Evolutionary conservation across 2,797 vertebrate genomes (phyloP).

Genomic region (Myripristis jacobus): DNA sequence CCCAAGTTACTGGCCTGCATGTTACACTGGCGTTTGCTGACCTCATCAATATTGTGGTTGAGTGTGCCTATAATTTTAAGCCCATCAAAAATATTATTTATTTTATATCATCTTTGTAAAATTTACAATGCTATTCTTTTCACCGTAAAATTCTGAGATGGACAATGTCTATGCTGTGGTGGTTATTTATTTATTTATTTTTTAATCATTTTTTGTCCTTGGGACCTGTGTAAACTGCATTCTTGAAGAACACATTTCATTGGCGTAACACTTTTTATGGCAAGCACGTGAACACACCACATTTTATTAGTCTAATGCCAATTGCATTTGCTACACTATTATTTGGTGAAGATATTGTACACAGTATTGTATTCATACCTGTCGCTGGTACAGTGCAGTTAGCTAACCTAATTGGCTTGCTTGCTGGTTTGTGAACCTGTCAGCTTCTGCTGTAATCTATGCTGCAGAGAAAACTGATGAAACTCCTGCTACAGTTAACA

Average conservation of each 20-base stretch:
- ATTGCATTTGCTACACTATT: conserved; percentile 58
- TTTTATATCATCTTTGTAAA: neutral
- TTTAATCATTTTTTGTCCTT: conserved; percentile 39
- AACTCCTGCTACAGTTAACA: conserved; percentile 39
- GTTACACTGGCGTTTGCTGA: neutral
- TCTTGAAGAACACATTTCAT: conserved; percentile 52
- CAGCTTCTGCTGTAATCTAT: conserved; percentile 67
- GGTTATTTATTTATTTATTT: neutral
- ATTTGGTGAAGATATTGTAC: conserved; percentile 72
- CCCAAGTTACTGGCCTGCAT: neutral
- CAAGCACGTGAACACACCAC: conserved; percentile 66
- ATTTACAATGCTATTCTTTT: neutral
- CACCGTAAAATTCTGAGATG: neutral
- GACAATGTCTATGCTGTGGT: neutral
- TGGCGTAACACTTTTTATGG: conserved; percentile 36
- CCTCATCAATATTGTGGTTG: too few relatives aligned
- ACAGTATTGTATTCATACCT: conserved; percentile 66
- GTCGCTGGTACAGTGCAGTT: conserved; percentile 71
- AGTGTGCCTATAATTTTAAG: too few relatives aligned
- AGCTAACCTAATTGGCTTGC: conserved; percentile 79
- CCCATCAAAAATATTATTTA: neutral
- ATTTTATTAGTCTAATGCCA: conserved; percentile 58
- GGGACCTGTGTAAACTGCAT: conserved; percentile 47
- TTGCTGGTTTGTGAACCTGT: conserved; percentile 81
- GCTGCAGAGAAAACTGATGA: conserved; percentile 52